Evolutionary conservation across 1,140 invertebrate genomes (phyloP), one percentile per base, ranked within the genome.

Genomic region (Euura saliciscinereae): DNA sequence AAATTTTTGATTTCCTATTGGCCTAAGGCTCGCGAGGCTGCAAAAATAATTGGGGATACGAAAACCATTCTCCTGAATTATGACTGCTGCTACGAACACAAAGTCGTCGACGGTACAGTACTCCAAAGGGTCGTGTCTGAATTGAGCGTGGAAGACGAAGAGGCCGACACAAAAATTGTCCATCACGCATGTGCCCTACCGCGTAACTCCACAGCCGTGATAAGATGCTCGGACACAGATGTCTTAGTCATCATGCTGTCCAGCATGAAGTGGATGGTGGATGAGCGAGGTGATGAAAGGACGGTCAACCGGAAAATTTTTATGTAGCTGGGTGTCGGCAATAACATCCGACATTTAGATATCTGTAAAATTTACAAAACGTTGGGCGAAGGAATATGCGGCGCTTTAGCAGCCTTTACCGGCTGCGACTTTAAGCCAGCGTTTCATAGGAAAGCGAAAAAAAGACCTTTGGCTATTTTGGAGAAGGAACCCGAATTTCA

Each of bases 381-480:
- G 6, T 78, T 85, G 45, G 79, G 82, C 64, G 4, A 45, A 65
- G 66, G 66, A 65, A 42, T 83, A 42, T 81, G 77, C 73, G 46
- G 51, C 74, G 73, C 69, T 28, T 78, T 86, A 64, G 79, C 80
- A 71, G 83, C 84, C 10, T 73, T 86, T 0, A 86, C 83, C 8
- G 83, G 85, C 45, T 86, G 85, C 75, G 85, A 86, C 72, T 86
- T 77, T 71, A 86, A 85, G 75, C 84, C 83, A 45, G 76, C 79
- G 8, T 84, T 82, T 68, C 78, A 74, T 10, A 76, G 72, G 11
- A 81, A 78, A 78, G 80, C 79, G 6, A 82, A 82, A 28, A 28
- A 28, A 28, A 28, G 28, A 28, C 28, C 28, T 28, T 28, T 28
- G 0, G 28, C 28, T 28, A 28, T 28, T 28, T 28, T 28, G 28